Percentiles rank a stretch among this genome's conserved stretches.
Evolutionary conservation across 2,888 invertebrate genomes (phyloP).

Genomic region (Microctonus aethiopoides): DNA sequence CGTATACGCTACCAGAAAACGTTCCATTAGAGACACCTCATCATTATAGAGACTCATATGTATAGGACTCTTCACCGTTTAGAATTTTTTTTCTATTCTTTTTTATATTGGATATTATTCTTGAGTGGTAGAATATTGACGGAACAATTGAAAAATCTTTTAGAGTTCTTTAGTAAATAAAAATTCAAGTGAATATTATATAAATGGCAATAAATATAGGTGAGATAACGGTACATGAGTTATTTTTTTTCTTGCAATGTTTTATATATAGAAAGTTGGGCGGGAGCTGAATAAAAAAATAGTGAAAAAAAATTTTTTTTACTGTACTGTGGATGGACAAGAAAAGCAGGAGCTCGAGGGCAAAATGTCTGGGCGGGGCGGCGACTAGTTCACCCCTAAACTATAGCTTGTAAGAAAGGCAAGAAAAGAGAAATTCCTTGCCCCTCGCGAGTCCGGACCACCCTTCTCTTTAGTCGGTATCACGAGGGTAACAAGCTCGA

Average conservation of each 20-base stretch:
- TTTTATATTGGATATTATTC: no score
- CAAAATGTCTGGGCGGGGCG: conserved; percentile 58
- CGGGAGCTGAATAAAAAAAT: conserved; percentile 30
- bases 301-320: conserved; percentile 39
- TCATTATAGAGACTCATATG: background rate
- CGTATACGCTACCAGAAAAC: conserved; percentile 9
- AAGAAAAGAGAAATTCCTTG: conserved; percentile 44
- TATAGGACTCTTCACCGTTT: background rate
- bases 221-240: background rate
- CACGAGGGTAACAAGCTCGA: conserved; percentile 63
- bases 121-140: background rate
- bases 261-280: conserved; percentile 27
- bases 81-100: no score
- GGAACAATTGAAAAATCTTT: background rate
- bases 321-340: conserved; percentile 33
- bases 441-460: conserved; percentile 41
- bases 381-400: conserved; percentile 58
- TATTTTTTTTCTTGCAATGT: background rate
- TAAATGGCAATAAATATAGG: background rate
- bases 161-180: background rate
- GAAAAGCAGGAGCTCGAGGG: conserved; percentile 43
- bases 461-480: conserved; percentile 51
- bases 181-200: background rate
- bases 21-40: conserved; percentile 8
- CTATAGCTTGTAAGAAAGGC: conserved; percentile 56